phyloP scores from a whole-genome alignment of 2,888 invertebrate genomes.

The Leptopterna dolabrata region DNA sequence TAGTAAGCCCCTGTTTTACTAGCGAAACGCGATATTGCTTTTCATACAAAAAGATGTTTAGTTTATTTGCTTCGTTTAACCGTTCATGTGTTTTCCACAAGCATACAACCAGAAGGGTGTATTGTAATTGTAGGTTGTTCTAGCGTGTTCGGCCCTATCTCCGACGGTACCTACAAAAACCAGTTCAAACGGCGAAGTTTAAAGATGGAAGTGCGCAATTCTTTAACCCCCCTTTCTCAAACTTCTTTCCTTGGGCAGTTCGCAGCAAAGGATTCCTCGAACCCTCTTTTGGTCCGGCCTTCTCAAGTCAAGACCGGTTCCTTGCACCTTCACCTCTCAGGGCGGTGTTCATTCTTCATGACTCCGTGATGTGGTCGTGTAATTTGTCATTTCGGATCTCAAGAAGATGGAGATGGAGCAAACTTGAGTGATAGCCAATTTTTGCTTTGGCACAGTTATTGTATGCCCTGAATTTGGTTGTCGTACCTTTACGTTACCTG shows the following conservation, averaged over 20 bases:
- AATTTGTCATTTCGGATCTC: not conserved
- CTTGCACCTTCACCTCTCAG: not conserved
- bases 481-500: no score
- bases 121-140: no score
- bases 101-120: no score
- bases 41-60: no score
- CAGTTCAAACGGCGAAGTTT: not conserved
- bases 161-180: not conserved
- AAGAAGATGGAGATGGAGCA: not conserved
- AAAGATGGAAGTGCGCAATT: not conserved
- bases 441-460: no score
- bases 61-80: no score
- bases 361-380: not conserved
- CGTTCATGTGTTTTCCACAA: no score
- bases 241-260: not conserved
- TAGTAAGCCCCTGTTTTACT: no score
- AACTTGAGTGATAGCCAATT: no score
- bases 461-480: no score
- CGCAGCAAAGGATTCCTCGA: conserved; percentile 5
- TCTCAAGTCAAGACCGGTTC: not conserved
- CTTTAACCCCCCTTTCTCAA: not conserved
- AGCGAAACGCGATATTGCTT: no score
- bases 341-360: not conserved
- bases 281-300: not conserved
- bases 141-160: no score